Base-by-base conservation (phyloP, 2,888 invertebrate genomes). In the Aleiodes alternator region DNA sequence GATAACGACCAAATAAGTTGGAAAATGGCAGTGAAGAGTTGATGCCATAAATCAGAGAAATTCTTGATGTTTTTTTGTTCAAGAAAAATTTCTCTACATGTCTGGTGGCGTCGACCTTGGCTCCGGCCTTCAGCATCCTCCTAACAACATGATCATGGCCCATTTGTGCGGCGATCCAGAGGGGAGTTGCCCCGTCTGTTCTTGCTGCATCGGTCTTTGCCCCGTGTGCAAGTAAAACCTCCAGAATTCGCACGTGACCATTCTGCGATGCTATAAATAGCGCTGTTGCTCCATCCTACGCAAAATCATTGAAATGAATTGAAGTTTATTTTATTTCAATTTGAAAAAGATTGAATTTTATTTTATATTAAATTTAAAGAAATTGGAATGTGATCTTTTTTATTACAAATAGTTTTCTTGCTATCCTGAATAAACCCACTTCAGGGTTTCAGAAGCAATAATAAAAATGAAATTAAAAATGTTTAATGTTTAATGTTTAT, bases 151-250 rank as follows among this genome's bases (percentile, higher is more conserved):
- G 93, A 87, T 94, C 93, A 91, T 97, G 97, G 0, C 97, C 98
- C 96, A 97, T 97, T 92, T 98, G 98, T 80, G 97, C 94, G 53
- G 97, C 95, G 85, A 98, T 98, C 97, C 97, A 98, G 80, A 98
- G 92, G 78, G 98, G 95, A 64, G 96, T 95, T 86, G 96, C 96
- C 78, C 95, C 94, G 91, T 97, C 97, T 4, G 93, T 93, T 84
- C 97, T 93, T 81, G 94, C 92, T 0, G 92, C 90, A 88, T 97
- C 96, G 57, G 94, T 92, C 73, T 92, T 90, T 0, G 96, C 96
- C 51, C 96, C 96, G 66, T 93, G 93, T 5, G 92, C 90, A 79
- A 97, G 87, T 72, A 98, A 92, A 82, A 94, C 92, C 74, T 93
- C 92, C 78, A 96, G 92, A 81, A 96, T 95, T 14, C 95, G 94